These are phyloP conservation scores for Perca schrenkii DNA, from an alignment of 2,113 vertebrate genomes.

Conservation along the genomic window DNA sequence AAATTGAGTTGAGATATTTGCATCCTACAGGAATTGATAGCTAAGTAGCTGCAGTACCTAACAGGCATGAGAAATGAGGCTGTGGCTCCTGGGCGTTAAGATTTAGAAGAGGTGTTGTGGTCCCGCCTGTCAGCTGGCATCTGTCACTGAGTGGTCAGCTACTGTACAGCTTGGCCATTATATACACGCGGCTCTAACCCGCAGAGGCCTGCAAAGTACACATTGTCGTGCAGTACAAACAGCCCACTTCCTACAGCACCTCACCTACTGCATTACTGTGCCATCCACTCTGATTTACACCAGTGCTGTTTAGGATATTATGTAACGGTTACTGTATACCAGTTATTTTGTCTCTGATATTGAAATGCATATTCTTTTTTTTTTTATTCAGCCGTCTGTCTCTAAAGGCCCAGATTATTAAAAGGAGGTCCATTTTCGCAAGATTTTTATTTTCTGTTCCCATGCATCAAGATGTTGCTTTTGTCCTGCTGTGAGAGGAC, in stretches of 20 bases:
- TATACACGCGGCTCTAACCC: constrained; percentile 56
- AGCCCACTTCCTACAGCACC: constrained; percentile 54
- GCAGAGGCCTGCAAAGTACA: constrained; percentile 69
- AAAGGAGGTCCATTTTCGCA: not conserved
- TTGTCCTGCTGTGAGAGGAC: not conserved
- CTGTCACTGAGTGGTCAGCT: constrained; percentile 70
- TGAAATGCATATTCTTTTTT: not conserved
- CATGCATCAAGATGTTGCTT: not conserved
- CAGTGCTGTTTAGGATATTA: constrained; percentile 3
- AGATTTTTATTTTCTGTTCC: not conserved
- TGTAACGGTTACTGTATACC: not conserved
- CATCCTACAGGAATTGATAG: not conserved
- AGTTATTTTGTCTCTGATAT: not conserved
- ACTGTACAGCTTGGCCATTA: constrained; percentile 67
- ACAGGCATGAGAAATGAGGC: constrained; percentile 31
- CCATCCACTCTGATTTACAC: constrained; percentile 36
- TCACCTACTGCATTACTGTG: constrained; percentile 25
- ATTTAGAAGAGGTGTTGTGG: constrained; percentile 46
- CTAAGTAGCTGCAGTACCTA: not conserved
- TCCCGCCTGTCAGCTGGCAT: constrained; percentile 60
- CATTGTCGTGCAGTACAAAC: constrained; percentile 68
- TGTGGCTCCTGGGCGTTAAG: constrained; percentile 18
- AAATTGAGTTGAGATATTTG: not conserved
- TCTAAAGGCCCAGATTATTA: not conserved
- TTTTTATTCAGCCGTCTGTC: not conserved